Conservation (phyloP, 2,113 vertebrate genomes). For the Brachyhypopomus gauderio region DNA sequence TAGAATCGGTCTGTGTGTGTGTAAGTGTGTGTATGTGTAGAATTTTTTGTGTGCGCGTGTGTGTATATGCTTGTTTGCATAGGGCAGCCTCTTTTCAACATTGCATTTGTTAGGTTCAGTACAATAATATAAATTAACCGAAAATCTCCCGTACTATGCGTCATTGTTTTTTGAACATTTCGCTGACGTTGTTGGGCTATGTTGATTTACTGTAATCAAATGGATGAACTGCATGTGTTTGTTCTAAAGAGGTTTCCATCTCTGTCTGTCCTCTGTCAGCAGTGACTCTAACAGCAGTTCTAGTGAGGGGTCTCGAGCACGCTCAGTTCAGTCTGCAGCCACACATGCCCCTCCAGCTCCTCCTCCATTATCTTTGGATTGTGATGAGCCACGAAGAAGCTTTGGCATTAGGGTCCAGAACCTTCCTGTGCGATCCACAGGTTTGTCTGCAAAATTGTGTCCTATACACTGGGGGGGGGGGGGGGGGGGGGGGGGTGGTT, state of each 20-base stretch:
- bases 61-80: too few relatives aligned
- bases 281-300: conserved; percentile 89
- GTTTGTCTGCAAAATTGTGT: conserved; percentile 59
- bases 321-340: conserved; percentile 83
- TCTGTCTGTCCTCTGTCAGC: conserved; percentile 59
- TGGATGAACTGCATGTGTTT: background rate
- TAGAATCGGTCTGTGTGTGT: too few relatives aligned
- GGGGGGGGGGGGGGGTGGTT: too few relatives aligned
- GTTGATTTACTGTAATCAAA: background rate
- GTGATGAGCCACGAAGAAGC: conserved; percentile 87
- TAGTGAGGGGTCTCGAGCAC: conserved; percentile 83
- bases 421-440: conserved; percentile 89
- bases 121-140: too few relatives aligned
- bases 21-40: too few relatives aligned
- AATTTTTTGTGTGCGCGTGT: too few relatives aligned
- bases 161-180: background rate
- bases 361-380: conserved; percentile 78
- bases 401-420: conserved; percentile 92
- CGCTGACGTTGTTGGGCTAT: background rate
- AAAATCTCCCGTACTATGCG: too few relatives aligned
- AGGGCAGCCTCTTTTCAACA: too few relatives aligned
- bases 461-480: too few relatives aligned
- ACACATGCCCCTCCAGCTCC: conserved; percentile 81
- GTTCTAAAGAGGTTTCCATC: background rate
- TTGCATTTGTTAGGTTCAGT: too few relatives aligned